Evolutionary conservation across 2,888 invertebrate genomes (phyloP), one percentile per base, ranked within the genome.

Genomic region (Lapara coniferarum): DNA sequence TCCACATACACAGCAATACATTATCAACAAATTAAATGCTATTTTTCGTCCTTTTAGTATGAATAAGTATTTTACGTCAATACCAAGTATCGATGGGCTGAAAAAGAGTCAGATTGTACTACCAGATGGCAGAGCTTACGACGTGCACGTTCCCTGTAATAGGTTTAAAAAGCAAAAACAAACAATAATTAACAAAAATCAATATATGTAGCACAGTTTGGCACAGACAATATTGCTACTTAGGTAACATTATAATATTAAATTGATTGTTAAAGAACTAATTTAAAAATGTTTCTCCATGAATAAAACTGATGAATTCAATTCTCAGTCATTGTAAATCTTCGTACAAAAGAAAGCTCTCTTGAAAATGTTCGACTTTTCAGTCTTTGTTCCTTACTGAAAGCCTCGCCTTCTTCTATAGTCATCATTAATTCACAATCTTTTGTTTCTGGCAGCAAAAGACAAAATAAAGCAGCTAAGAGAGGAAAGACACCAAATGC

Each of bases 391-490:
- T 51, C 57, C 52, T 69, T 81, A n/a, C 84, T 84, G 59, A 89
- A 81, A 7, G 87, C 90, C 86, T 97, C 97, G 1, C 96, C 96
- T 81, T 97, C 97, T 81, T 96, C 96, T 68, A 97, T 91, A 0
- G 97, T 97, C 83, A 96, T 97, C 10, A 97, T 95, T 59, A 97
- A 86, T 69, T 95, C 95, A 75, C 96, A 95, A 74, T 96, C 95
- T 79, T 96, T 95, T 0, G 97, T 98, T 93, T 98, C 97, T 1
- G 97, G 98, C 68, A 98, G 85, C 53, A 96, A 86, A 0, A 96
- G 79, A 73, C 96, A 95, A 7, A 96, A 85, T 0, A 94, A 63
- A 0, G 96, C 96, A 10, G 96, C 96, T 44, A 96, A 75, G 0
- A 97, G 75, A 0, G 97, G 96, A 37, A 95, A 87, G 0, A 95